Base-by-base conservation (phyloP, 53 echinoderm and acorn worm genomes). In the Apostichopus leukothele region DNA sequence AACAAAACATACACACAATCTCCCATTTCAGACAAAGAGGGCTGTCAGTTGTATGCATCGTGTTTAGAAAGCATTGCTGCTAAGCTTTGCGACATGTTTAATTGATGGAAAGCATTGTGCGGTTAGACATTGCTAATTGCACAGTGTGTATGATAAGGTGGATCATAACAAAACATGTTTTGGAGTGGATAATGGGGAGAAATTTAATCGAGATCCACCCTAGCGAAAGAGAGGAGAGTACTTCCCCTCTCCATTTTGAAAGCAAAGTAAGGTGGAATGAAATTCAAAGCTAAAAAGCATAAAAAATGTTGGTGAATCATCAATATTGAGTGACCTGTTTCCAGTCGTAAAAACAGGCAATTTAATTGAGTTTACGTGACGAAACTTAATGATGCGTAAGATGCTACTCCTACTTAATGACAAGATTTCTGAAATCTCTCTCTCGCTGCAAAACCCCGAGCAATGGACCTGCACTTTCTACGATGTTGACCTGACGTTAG, bases 261-360 rank as follows among this genome's bases (percentile, higher is more conserved):
- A 63, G 16, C 11, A 63, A 63, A 7, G 9, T 4, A 71, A 5
- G n/a, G 71, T 3, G 18, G 6, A 19, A 19, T 6, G 16, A 16
- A n/a, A 18, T 16, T 6, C 53, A 10, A 81, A 10, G 8, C 9
- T 1, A 79, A 71, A 71, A 18, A 71, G 6, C 71, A 18, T 18
- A 3, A 71, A 20, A 81, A 80, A 54, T 20, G 23, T 10, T 19
- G 57, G 81, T 81, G 81, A 81, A 54, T 81, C 81, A 81, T 81
- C 60, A 55, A 19, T 81, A 81, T 81, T 59, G 60, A 81, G 81
- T 81, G 81, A 81, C 81, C 81, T 54, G 81, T 81, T 81, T 81
- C 55, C 55, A 59, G 18, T 59, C 53, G 23, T 81, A 18, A 81
- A 54, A 19, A 81, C 60, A 16, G 81, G 23, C 60, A 55, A 81